Conservation (phyloP, 2,797 vertebrate genomes). For the Spinibarbus caldwelli region DNA sequence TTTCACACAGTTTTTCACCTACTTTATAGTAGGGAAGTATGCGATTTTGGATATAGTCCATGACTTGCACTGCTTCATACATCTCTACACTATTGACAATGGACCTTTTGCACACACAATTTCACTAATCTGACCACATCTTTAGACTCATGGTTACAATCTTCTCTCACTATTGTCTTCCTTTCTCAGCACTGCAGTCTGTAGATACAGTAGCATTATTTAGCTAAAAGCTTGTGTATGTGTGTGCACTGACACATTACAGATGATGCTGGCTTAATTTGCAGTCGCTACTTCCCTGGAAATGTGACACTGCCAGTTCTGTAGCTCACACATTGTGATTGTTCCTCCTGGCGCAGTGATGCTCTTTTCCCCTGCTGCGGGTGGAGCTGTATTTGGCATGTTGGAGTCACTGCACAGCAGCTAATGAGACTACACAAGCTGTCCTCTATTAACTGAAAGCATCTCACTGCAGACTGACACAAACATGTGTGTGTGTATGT, state of each 20-base stretch:
- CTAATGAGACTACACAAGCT: conserved; percentile 39
- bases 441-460: conserved; percentile 37
- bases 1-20: background rate
- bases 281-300: background rate
- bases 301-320: conserved; percentile 32
- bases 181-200: conserved; percentile 8
- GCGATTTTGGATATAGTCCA: background rate
- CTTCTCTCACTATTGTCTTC: background rate
- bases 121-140: background rate
- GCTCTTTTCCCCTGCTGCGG: conserved; percentile 27
- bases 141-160: background rate
- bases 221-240: background rate
- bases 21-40: background rate
- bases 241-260: background rate
- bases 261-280: conserved; percentile 30
- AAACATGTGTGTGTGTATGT: background rate
- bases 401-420: conserved; percentile 32
- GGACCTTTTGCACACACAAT: background rate
- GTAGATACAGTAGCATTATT: conserved; percentile 11
- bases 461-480: conserved; percentile 28
- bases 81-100: background rate
- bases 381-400: conserved; percentile 32
- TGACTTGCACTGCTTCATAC: background rate
- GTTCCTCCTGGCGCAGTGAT: conserved; percentile 23
- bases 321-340: conserved; percentile 5